Percentiles rank a stretch among this genome's conserved stretches.
These are phyloP conservation scores for Amphipoea lucens DNA, from an alignment of 2,888 invertebrate species.

Conservation along the genomic window DNA sequence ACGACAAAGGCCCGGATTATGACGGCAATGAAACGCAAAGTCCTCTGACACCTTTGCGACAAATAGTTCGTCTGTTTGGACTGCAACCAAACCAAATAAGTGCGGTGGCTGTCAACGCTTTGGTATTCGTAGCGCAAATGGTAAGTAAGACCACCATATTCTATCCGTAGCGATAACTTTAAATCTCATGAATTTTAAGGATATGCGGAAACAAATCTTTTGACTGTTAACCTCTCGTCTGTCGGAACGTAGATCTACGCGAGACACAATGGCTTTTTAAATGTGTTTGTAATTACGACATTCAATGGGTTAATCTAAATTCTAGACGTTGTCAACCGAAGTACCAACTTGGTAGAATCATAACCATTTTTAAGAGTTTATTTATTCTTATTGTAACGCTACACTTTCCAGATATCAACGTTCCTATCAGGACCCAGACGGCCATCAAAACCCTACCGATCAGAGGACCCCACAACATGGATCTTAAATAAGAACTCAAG, in stretches of 20 bases:
- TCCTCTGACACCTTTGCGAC: constrained; percentile 82
- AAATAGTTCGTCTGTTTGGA: constrained; percentile 93
- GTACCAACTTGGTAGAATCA: not conserved
- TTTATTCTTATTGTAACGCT: not conserved
- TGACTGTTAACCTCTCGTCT: too few species aligned
- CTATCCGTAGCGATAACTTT: not conserved
- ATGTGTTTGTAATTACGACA: too few species aligned
- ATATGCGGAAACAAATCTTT: not conserved
- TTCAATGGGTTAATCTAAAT: too few species aligned
- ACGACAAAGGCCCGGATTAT: constrained; percentile 74
- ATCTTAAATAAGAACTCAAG: constrained; percentile 91
- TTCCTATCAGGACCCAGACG: constrained; percentile 84
- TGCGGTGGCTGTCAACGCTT: constrained; percentile 95
- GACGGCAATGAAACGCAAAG: constrained; percentile 88
- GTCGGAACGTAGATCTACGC: too few species aligned
- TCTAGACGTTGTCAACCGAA: not conserved
- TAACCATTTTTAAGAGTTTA: not conserved
- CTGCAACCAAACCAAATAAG: constrained; percentile 94
- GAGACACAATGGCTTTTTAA: too few species aligned
- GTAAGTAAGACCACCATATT: constrained; percentile 82
- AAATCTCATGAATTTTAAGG: not conserved
- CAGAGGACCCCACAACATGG: constrained; percentile 87
- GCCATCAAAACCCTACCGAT: constrained; percentile 72
- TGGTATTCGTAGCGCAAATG: constrained; percentile 96
- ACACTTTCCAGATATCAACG: constrained; percentile 91